Conservation (phyloP, 2,888 invertebrate species). For the Drosophila ochracea region DNA sequence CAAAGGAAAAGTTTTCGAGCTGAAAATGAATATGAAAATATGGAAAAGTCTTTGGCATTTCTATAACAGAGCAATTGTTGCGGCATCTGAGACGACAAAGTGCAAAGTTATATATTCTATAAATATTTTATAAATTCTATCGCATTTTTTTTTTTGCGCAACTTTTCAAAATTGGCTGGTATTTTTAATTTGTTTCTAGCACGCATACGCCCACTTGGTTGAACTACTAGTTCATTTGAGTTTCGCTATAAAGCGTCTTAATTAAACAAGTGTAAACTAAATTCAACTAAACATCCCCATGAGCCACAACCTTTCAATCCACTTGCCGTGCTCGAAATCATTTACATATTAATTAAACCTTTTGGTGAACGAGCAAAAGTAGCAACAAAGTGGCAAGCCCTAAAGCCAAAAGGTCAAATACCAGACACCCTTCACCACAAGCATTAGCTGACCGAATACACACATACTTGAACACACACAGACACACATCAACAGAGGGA, state of each 20-base stretch:
- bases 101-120: constrained; percentile 63
- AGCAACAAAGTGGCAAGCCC: constrained; percentile 49
- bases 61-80: constrained; percentile 26
- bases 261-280: constrained; percentile 47
- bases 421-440: constrained; percentile 31
- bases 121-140: constrained; percentile 55
- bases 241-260: constrained; percentile 42
- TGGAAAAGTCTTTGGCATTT: constrained; percentile 20
- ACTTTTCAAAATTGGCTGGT: background rate
- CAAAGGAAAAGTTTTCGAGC: background rate
- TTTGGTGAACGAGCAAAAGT: constrained; percentile 43
- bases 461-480: constrained; percentile 28
- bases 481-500: constrained; percentile 11
- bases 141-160: constrained; percentile 8
- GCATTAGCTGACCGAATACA: constrained; percentile 56
- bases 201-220: constrained; percentile 42
- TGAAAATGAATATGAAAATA: constrained; percentile 35
- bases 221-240: constrained; percentile 24
- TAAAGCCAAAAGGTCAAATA: constrained; percentile 72
- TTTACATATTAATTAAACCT: constrained; percentile 80
- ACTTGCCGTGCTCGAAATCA: constrained; percentile 44
- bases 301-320: background rate
- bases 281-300: constrained; percentile 14
- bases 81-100: constrained; percentile 19
- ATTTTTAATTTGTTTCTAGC: constrained; percentile 43